These are phyloP conservation scores for Agrotis exclamationis DNA, from an alignment of 2,888 invertebrate genomes.

Conservation along the genomic window DNA sequence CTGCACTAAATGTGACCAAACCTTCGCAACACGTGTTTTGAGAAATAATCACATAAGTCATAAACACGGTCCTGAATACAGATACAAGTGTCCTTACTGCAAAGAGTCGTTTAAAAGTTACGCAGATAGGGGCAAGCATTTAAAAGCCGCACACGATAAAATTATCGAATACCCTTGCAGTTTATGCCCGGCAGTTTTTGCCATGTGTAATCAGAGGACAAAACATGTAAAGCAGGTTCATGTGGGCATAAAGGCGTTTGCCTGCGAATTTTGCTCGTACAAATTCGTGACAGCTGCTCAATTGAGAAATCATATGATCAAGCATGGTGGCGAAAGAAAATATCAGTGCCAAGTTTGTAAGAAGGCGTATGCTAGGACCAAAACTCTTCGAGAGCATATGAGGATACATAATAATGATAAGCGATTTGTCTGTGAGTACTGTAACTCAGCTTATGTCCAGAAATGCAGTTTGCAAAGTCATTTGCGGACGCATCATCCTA, in stretches of 20 bases:
- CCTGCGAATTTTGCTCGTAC: constrained; percentile 78
- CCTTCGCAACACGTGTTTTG: constrained; percentile 73
- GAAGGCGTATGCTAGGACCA: constrained; percentile 83
- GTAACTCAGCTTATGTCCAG: constrained; percentile 83
- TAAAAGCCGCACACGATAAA: constrained; percentile 77
- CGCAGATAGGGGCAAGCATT: constrained; percentile 75
- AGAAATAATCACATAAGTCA: constrained; percentile 76
- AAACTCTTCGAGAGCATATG: constrained; percentile 83
- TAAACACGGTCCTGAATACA: constrained; percentile 73
- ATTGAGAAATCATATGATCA: constrained; percentile 80
- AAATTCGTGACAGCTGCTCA: constrained; percentile 79
- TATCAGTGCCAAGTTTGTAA: constrained; percentile 83
- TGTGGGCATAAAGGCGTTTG: constrained; percentile 77
- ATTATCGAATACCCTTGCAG: constrained; percentile 83
- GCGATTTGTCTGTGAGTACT: constrained; percentile 84
- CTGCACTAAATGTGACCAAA: constrained; percentile 79
- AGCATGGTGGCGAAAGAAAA: constrained; percentile 80
- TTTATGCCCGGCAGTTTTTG: constrained; percentile 81
- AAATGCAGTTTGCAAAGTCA: constrained; percentile 86
- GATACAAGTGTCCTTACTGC: constrained; percentile 79
- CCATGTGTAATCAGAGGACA: constrained; percentile 80
- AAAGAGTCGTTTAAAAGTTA: constrained; percentile 82
- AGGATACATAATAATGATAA: constrained; percentile 85
- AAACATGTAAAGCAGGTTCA: constrained; percentile 84
- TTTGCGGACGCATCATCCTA: constrained; percentile 82